Percentiles rank a stretch among this genome's conserved stretches.
phyloP scores from a whole-genome alignment of 1,140 invertebrate species.

The Anoplophora glabripennis region DNA sequence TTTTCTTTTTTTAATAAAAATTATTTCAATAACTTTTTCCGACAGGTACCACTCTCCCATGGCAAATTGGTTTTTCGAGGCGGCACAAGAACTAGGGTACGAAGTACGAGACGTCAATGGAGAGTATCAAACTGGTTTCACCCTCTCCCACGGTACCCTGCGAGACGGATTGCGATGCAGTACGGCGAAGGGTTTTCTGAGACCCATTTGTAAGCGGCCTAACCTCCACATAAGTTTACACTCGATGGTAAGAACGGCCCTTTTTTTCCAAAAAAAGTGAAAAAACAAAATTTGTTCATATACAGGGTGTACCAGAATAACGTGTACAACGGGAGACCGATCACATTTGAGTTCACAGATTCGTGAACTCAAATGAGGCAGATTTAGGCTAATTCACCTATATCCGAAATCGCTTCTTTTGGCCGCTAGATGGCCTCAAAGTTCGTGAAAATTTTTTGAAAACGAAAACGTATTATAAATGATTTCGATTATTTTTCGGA shows the following conservation, averaged over 20 bases:
- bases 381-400: too few species aligned
- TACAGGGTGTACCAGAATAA: too few species aligned
- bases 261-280: too few species aligned
- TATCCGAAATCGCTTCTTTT: too few species aligned
- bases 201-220: conserved; percentile 62
- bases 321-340: too few species aligned
- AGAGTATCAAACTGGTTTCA: conserved; percentile 69
- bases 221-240: conserved; percentile 73
- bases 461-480: too few species aligned
- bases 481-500: too few species aligned
- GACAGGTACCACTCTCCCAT: conserved; percentile 59
- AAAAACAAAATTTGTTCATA: too few species aligned
- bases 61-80: conserved; percentile 62
- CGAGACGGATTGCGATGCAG: conserved; percentile 80
- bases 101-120: conserved; percentile 72
- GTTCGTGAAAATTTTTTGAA: too few species aligned
- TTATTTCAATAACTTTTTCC: conserved; percentile 15
- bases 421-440: too few species aligned
- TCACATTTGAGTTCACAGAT: too few species aligned
- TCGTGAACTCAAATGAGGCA: too few species aligned
- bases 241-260: conserved; percentile 51
- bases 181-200: conserved; percentile 76
- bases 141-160: conserved; percentile 70
- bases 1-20: not conserved
- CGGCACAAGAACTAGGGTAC: conserved; percentile 70